Evolutionary conservation across 2,113 vertebrate species (phyloP), one percentile per base, ranked within the genome.

Genomic region (Tapirus terrestris): DNA sequence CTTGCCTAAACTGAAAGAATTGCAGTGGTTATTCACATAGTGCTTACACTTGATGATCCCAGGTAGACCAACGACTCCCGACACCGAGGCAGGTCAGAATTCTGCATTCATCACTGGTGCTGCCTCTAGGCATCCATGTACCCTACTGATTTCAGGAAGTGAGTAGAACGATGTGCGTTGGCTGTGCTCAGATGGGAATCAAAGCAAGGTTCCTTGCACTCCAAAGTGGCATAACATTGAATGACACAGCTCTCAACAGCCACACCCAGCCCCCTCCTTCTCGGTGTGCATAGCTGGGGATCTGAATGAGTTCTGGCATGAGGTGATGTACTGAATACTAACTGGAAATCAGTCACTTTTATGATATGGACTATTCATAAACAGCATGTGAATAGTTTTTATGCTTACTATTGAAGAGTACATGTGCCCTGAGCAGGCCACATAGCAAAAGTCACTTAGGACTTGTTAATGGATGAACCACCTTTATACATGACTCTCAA

Each of bases 271-370:
- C 72, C 13, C 43, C 20, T 60, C 18, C 23, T 83, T 5, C 39
- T 68, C 1, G 11, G 12, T 48, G 21, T 6, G 23, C 14, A 39
- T 1, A 1, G n/a, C 1, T 25, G 33, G 51, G 51, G 6, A 17
- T 53, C 77, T 27, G 21, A 84, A 45, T 43, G 72, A 58, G 5
- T 39, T 89, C 33, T 36, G 65, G 43, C 8, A 27, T 2, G 63
- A n/a, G 5, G 17, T 9, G 48, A 53, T 17, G 18, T 0, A 5
- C 5, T 80, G 58, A 17, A 81, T 53, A 53, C 51, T 53, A 53
- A 53, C 51, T 53, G 51, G 51, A 67, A 75, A 33, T 1, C 18
- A 67, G 23, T 60, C 48, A 31, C 48, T 60, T 3, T n/a, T 75
- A 75, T n/a, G 53, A 43, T 45, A 7, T 36, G 18, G 29, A 17